Evolutionary conservation across 2,797 vertebrate genomes (phyloP), one percentile per base, ranked within the genome.

Genomic region (Pipistrellus pygmaeus): DNA sequence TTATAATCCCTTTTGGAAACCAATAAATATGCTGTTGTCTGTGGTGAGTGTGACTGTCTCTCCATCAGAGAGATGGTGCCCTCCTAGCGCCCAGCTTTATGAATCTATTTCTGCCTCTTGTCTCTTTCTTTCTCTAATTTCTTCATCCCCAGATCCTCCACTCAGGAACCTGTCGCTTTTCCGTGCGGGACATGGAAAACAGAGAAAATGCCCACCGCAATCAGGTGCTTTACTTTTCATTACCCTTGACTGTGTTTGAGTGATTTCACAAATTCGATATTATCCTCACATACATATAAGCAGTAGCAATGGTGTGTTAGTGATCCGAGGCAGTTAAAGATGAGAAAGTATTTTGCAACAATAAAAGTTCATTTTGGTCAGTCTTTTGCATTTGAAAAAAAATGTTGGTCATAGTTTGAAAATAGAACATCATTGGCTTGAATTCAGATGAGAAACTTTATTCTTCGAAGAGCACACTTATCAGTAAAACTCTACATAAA

Each of bases 321-420:
- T 85, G 51, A 48, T 55, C 41, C 76, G 20, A 44, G 38, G 66
- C 32, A 60, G 32, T 57, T 41, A 77, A 71, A 93, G 82, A 25
- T 64, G 4, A 69, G 41, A 81, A 82, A 82, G 21, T 30, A 77
- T 72, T 64, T 88, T 30, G 27, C 8, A 82, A 57, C 51, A 55
- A 89, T 38, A 51, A 95, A 80, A 64, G 53, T 51, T 72, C 21
- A 88, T 41, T 91, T 76, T 55, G n/a, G 62, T 81, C 64, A 75
- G 30, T 25, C 12, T 84, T 83, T 62, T 71, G 7, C 17, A 64
- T 75, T 91, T 69, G 1, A 10, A 85, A 91, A 72, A 27, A 60
- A 12, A 27, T 5, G 10, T 60, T 60, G 57, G 25, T 27, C 57
- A 30, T 17, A 38, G 18, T 80, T 90, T 20, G 72, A 88, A 89